Conservation (phyloP, 2,888 invertebrate species). For the Dasypogon diadema region DNA sequence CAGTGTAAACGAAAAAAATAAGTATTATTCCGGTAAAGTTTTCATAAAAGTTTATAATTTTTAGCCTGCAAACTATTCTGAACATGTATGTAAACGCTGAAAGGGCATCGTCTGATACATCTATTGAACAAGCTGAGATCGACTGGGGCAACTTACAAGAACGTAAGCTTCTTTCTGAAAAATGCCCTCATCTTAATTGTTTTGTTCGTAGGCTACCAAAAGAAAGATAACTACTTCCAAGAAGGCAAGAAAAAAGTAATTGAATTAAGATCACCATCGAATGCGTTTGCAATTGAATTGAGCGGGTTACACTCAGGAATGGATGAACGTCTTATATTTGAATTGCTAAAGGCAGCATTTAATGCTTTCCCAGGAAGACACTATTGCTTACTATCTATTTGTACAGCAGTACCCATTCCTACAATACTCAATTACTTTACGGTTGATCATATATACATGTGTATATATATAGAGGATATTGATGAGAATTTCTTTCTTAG, state of each 20-base stretch:
- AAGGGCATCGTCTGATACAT: background rate
- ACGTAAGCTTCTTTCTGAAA: background rate
- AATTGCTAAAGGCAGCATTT: constrained; percentile 75
- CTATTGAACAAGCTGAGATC: background rate
- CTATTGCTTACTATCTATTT: constrained; percentile 60
- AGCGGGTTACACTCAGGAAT: constrained; percentile 71
- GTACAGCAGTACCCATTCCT: constrained; percentile 10
- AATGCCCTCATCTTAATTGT: background rate
- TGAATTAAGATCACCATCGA: constrained; percentile 58
- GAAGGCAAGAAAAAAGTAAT: background rate
- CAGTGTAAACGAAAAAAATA: too few relatives aligned
- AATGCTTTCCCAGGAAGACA: constrained; percentile 74
- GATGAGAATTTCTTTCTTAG: constrained; percentile 18
- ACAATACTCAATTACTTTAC: constrained; percentile 49
- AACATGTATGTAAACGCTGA: too few relatives aligned
- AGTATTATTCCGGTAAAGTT: too few relatives aligned
- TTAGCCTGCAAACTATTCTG: background rate
- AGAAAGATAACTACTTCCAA: background rate
- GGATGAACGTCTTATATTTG: constrained; percentile 69
- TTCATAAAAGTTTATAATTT: too few relatives aligned
- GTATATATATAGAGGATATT: background rate
- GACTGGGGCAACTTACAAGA: background rate
- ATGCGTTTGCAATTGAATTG: constrained; percentile 76
- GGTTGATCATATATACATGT: constrained; percentile 10
- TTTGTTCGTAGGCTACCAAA: background rate